Base-by-base conservation (phyloP, 2,797 vertebrate genomes). In the Nyctalus aviator region DNA sequence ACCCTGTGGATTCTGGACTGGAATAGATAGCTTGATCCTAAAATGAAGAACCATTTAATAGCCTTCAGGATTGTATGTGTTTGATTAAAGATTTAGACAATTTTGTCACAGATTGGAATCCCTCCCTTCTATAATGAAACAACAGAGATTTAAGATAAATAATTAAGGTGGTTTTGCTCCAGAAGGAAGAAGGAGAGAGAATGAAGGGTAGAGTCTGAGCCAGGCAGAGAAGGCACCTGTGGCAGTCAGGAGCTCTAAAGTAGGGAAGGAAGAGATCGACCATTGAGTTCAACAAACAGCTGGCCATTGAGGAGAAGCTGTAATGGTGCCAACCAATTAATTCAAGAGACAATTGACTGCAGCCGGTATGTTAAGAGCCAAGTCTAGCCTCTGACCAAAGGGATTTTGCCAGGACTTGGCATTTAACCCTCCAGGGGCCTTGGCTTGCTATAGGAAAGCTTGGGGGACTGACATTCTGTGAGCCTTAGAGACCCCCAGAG, bases 281-380 rank as follows among this genome's bases (percentile, higher is more conserved):
- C 18, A 32, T 32, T 53, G 89, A 72, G n/a, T 86, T 93, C 30
- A 89, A 73, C 69, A 37, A 91, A 73, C 75, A 79, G 37, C 48
- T 91, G 53, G 15, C 83, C 75, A n/a, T 27, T 71, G 27, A 50
- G 55, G 37, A 77, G 73, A 69, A 37, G 23, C 32, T 7, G 0
- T 30, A 84, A 50, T 25, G 23, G 23, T 35, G 23, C 62, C 44
- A 90, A 9, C 44, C 76, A 83, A 83, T 78, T 79, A 50, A 57
- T 87, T 78, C 23, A 90, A 64, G 82, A 79, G 72, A 94, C 4
- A 12, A 59, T 7, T 37, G 57, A 59, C 86, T 69, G 15, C 48
- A 75, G 79, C 50, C 83, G 32, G 30, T 90, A 66, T 82, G 48
- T n/a, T 71, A 84, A 88, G 17, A 2, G 27, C 62, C 62, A 75